These are phyloP conservation scores for Orchesella cincta DNA, from an alignment of 1,140 invertebrate genomes.

Conservation along the genomic window DNA sequence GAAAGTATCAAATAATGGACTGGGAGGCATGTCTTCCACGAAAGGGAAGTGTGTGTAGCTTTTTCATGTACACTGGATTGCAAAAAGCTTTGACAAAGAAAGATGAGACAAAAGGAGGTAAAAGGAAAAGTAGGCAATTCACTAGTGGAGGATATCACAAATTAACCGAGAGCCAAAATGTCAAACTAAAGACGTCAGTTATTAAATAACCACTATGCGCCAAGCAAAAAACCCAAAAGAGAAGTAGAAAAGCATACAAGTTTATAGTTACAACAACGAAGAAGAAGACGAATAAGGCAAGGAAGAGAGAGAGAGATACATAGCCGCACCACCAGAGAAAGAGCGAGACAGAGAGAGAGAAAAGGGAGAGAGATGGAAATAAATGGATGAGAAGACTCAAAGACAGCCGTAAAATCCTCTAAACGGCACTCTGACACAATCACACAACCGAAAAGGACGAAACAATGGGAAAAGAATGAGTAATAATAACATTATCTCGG, in stretches of 20 bases:
- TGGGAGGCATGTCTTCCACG: not conserved
- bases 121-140: conserved; percentile 17
- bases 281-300: not conserved
- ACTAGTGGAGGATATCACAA: conserved; percentile 27
- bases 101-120: conserved; percentile 20
- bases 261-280: not conserved
- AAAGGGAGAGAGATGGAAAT: conserved; percentile 18
- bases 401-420: conserved; percentile 29
- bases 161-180: conserved; percentile 29
- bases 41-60: not conserved
- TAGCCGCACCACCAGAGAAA: not conserved
- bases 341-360: not conserved
- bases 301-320: no score
- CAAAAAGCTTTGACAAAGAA: conserved; percentile 23
- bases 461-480: conserved; percentile 26
- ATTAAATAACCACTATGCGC: conserved; percentile 13
- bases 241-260: not conserved
- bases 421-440: conserved; percentile 27
- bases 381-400: conserved; percentile 26
- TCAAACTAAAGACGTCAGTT: conserved; percentile 29
- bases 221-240: not conserved
- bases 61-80: not conserved
- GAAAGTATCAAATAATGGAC: conserved; percentile 4
- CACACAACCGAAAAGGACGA: conserved; percentile 26
- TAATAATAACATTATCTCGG: conserved; percentile 30